Conservation (phyloP, 2,113 vertebrate genomes). For the Onychostruthus taczanowskii region DNA sequence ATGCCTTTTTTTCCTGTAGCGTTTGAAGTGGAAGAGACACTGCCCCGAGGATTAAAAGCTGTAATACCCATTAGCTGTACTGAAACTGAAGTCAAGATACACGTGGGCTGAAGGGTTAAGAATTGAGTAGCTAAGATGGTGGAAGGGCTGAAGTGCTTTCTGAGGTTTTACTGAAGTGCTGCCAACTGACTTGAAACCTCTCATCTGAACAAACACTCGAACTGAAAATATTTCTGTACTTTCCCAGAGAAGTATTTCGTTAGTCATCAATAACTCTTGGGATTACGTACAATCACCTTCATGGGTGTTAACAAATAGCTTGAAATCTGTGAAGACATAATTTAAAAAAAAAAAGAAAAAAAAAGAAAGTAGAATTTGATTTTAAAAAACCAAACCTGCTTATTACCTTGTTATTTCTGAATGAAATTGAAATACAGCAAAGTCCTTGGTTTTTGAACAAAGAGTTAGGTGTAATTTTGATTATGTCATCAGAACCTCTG, state of each 20-base stretch:
- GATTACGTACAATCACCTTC: neutral
- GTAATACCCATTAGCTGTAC: neutral
- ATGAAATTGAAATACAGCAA: neutral
- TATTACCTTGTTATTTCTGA: neutral
- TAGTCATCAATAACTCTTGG: neutral
- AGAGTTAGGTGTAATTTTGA: neutral
- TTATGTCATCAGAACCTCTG: neutral
- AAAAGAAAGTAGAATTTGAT: neutral
- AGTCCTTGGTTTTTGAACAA: neutral
- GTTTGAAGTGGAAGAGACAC: neutral
- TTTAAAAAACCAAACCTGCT: neutral
- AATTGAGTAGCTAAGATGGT: neutral
- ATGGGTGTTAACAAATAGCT: neutral
- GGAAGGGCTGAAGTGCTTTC: neutral
- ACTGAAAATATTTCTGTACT: neutral
- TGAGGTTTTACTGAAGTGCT: neutral
- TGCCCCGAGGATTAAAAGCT: neutral
- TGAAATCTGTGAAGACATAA: neutral
- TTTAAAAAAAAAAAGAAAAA: neutral
- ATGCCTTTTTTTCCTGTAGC: neutral
- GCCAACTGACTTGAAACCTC: neutral
- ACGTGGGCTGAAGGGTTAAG: neutral
- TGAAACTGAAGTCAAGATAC: neutral
- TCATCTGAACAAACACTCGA: constrained; percentile 2
- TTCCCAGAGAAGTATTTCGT: neutral